These are phyloP conservation scores for Drosophila funebris DNA, from an alignment of 1,140 invertebrate species.

Conservation along the genomic window DNA sequence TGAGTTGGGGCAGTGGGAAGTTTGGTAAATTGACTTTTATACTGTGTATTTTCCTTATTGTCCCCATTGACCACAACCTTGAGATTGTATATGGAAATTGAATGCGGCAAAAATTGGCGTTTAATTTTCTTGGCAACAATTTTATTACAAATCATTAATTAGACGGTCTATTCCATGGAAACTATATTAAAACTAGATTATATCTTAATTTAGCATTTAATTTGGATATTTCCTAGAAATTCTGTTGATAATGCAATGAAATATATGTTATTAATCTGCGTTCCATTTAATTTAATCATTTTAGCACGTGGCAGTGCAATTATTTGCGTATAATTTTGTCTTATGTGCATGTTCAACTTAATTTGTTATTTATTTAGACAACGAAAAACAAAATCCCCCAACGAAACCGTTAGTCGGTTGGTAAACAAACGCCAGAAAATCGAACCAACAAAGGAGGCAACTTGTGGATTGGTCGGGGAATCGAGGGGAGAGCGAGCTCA, in stretches of 20 bases:
- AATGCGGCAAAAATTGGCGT: conserved; percentile 26
- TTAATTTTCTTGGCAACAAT: conserved; percentile 27
- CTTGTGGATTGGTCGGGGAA: not conserved
- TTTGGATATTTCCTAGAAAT: not conserved
- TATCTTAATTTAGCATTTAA: conserved; percentile 10
- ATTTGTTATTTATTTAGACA: conserved; percentile 56
- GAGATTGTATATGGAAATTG: conserved; percentile 28
- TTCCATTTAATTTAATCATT: conserved; percentile 17
- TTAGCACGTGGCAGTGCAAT: conserved; percentile 16
- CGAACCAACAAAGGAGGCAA: conserved; percentile 61
- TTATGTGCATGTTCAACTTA: conserved; percentile 57
- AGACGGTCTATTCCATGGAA: not conserved
- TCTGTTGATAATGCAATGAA: not conserved
- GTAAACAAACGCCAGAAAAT: conserved; percentile 51
- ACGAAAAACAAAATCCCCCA: conserved; percentile 2
- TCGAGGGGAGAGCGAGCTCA: not conserved
- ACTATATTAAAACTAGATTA: conserved; percentile 5
- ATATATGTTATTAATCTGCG: not conserved
- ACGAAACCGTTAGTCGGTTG: not conserved
- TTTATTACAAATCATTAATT: conserved; percentile 11
- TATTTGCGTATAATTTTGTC: conserved; percentile 18
- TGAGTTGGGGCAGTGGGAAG: not conserved
- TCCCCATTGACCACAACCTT: conserved; percentile 35
- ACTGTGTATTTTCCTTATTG: not conserved
- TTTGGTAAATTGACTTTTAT: conserved; percentile 14